These are phyloP conservation scores for Anoplophora glabripennis DNA, from an alignment of 1,140 invertebrate genomes.

Conservation along the genomic window DNA sequence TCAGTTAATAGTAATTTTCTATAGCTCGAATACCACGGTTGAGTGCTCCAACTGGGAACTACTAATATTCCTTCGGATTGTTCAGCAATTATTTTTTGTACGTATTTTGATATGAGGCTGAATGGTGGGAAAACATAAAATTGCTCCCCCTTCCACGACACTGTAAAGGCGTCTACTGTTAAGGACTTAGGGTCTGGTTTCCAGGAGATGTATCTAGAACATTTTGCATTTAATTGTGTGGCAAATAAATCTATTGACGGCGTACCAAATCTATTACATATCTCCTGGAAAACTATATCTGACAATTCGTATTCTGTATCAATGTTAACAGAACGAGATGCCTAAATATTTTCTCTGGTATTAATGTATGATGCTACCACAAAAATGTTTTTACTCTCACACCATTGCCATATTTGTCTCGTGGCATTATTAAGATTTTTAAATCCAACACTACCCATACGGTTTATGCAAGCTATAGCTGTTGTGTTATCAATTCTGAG, in stretches of 20 bases:
- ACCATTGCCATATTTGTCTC: slow-evolving; percentile 32
- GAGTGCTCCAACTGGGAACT: slow-evolving; percentile 15
- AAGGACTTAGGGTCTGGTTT: neutral
- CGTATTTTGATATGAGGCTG: neutral
- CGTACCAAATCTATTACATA: slow-evolving; percentile 8
- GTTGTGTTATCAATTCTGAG: too few relatives aligned
- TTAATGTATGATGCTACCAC: slow-evolving; percentile 45
- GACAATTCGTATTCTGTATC: slow-evolving; percentile 12
- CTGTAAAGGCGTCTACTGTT: slow-evolving; percentile 1
- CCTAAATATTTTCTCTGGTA: slow-evolving; percentile 38
- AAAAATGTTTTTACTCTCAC: slow-evolving; percentile 39
- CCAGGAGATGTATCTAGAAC: slow-evolving; percentile 13
- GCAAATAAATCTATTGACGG: slow-evolving; percentile 20
- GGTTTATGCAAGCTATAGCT: too few relatives aligned
- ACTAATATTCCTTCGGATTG: slow-evolving; percentile 16
- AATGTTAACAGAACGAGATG: slow-evolving; percentile 22
- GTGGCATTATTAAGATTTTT: too few relatives aligned
- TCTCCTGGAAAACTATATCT: slow-evolving; percentile 1
- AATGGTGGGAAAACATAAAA: slow-evolving; percentile 18
- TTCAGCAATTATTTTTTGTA: slow-evolving; percentile 19
- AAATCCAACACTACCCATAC: too few relatives aligned
- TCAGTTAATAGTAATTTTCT: neutral
- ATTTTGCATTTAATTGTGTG: slow-evolving; percentile 14
- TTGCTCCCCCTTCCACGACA: neutral
- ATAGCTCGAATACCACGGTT: slow-evolving; percentile 4